phyloP scores from a whole-genome alignment of 2,113 vertebrate species.

The Anarhynchus alexandrinus region DNA sequence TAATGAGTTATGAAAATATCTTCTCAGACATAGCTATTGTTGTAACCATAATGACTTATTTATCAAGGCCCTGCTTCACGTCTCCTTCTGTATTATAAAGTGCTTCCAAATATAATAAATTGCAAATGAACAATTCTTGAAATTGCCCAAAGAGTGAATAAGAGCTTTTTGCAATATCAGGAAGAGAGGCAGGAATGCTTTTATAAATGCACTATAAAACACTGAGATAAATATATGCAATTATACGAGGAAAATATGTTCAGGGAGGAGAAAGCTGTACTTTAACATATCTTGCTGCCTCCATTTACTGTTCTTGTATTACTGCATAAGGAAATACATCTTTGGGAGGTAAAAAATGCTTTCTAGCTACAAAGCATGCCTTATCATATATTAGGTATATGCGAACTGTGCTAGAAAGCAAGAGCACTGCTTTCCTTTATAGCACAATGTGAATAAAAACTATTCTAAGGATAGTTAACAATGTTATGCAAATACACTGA shows the following conservation, averaged over 20 bases:
- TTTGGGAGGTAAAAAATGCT: background rate
- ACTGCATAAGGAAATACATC: background rate
- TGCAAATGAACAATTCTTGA: conserved; percentile 26
- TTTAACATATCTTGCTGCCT: background rate
- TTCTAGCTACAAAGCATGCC: background rate
- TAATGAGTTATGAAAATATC: conserved; percentile 25
- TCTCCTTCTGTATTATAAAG: background rate
- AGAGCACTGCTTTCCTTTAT: background rate
- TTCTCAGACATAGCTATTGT: background rate
- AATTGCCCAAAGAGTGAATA: conserved; percentile 5
- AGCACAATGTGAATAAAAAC: background rate
- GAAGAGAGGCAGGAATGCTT: background rate
- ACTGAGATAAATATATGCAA: conserved; percentile 50
- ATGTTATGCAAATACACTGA: background rate
- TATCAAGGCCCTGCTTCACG: background rate
- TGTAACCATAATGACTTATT: conserved; percentile 17
- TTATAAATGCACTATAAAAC: conserved; percentile 3
- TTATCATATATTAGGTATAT: background rate
- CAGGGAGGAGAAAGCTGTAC: background rate
- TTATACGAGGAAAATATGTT: background rate
- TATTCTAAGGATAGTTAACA: background rate
- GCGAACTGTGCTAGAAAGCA: background rate
- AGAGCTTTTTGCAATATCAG: background rate
- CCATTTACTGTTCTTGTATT: background rate
- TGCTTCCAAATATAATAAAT: conserved; percentile 8